These are phyloP conservation scores for Cyanoderma ruficeps DNA, from an alignment of 2,113 vertebrate genomes.

Conservation along the genomic window DNA sequence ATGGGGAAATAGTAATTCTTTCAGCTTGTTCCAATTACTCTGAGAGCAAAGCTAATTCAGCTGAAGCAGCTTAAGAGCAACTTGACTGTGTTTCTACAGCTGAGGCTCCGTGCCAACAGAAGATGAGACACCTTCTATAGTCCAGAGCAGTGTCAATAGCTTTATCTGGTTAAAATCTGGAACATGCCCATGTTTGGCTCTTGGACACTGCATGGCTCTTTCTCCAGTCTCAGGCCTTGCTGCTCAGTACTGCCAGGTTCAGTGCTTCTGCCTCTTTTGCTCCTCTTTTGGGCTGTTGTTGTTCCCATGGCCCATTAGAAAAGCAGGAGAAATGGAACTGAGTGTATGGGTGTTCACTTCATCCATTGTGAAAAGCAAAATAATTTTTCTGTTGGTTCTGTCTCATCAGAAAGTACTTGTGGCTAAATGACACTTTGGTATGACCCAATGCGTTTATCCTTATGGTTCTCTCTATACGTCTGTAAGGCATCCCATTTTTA, in stretches of 20 bases:
- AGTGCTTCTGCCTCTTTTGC: neutral
- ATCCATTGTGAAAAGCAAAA: neutral
- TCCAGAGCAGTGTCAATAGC: neutral
- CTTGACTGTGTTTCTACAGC: neutral
- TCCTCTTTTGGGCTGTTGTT: neutral
- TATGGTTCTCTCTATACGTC: neutral
- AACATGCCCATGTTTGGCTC: neutral
- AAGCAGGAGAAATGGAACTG: neutral
- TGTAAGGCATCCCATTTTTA: neutral
- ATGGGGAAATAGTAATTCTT: slow-evolving; percentile 41
- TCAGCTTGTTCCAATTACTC: slow-evolving; percentile 17
- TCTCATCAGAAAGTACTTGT: neutral
- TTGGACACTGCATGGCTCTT: neutral
- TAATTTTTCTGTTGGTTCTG: neutral
- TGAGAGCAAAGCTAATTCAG: slow-evolving; percentile 38
- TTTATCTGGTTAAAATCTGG: neutral
- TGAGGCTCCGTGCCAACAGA: neutral
- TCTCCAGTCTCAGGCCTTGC: neutral
- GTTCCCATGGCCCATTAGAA: neutral
- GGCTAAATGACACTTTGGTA: neutral
- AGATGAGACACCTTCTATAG: neutral
- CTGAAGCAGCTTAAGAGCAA: slow-evolving; percentile 24
- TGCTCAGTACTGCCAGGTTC: neutral
- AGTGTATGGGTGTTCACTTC: neutral
- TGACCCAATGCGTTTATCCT: accelerated